These are phyloP conservation scores for Agonopterix heracliana DNA, from an alignment of 2,888 invertebrate genomes.

Conservation along the genomic window DNA sequence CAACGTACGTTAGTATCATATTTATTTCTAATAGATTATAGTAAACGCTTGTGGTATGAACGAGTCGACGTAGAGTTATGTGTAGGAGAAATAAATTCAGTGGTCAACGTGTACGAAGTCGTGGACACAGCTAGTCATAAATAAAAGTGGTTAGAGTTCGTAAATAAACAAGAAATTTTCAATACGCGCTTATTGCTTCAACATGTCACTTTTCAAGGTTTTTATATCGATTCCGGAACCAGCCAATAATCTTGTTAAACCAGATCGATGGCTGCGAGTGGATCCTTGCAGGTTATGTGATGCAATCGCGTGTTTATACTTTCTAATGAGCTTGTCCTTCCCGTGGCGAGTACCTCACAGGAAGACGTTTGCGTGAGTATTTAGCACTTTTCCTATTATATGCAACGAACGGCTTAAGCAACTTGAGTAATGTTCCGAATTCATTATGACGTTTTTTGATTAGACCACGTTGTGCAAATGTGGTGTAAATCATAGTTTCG, in stretches of 20 bases:
- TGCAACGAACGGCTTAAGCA: constrained; percentile 8
- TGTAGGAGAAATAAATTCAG: too few relatives aligned
- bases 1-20: too few relatives aligned
- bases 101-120: too few relatives aligned
- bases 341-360: constrained; percentile 31
- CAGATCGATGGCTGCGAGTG: constrained; percentile 8
- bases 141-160: too few relatives aligned
- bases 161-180: too few relatives aligned
- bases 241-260: neutral
- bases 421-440: constrained; percentile 8
- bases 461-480: constrained; percentile 8
- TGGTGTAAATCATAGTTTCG: constrained; percentile 5
- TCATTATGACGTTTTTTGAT: neutral
- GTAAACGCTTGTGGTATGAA: too few relatives aligned
- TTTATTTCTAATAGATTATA: too few relatives aligned
- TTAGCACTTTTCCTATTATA: constrained; percentile 25
- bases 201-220: too few relatives aligned
- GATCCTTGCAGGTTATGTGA: constrained; percentile 27
- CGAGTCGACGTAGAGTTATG: too few relatives aligned
- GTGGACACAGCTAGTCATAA: too few relatives aligned
- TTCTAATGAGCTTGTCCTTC: constrained; percentile 48
- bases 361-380: constrained; percentile 33
- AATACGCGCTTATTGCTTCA: too few relatives aligned
- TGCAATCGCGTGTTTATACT: constrained; percentile 45
- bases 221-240: too few relatives aligned